Base-by-base conservation (phyloP, 2,888 invertebrate species). In the Eristalinus sepulchralis region DNA sequence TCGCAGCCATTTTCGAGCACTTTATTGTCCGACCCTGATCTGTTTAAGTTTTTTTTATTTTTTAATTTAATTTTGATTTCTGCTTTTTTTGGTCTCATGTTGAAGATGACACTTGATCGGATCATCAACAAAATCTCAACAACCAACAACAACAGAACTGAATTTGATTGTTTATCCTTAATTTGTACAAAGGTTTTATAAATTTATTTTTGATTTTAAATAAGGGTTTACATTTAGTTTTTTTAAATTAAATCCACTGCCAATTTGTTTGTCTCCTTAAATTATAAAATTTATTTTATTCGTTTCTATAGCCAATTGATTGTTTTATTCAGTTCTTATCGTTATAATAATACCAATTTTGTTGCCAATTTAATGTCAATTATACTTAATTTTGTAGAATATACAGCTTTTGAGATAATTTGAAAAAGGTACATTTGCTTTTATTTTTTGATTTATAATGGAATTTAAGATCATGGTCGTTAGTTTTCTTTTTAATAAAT, bases 81-180 rank as follows among this genome's bases (percentile, higher is more conserved):
- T 55, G 17, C 33, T 68, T 67, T 24, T 79, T 77, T 83, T 79
- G 47, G 64, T 73, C 62, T 83, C 59, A 78, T 81, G 64, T 73
- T 81, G 82, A 71, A 72, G 86, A 86, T 86, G 88, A 88, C 82
- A 72, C 84, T 88, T 86, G 66, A 68, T 27, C 27, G 73, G 88
- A 89, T 88, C 89, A 89, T 89, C 89, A 88, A 89, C 89, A 89
- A 89, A 88, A 88, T 89, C 76, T 73, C 89, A 89, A 89, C 89
- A 89, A 89, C 83, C 88, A 88, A 87, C 88, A 89, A 89, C 88
- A 89, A 89, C 89, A 88, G 89, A 89, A 89, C 89, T 89, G 89
- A 89, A 89, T 88, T 81, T 84, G 33, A 31, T 34, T 71, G n/a
- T 57, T n/a, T 31, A 53, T 70, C 75, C 81, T 64, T 72, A 64